Evolutionary conservation across 2,113 vertebrate species (phyloP).

Genomic region (Coregonus clupeaformis): DNA sequence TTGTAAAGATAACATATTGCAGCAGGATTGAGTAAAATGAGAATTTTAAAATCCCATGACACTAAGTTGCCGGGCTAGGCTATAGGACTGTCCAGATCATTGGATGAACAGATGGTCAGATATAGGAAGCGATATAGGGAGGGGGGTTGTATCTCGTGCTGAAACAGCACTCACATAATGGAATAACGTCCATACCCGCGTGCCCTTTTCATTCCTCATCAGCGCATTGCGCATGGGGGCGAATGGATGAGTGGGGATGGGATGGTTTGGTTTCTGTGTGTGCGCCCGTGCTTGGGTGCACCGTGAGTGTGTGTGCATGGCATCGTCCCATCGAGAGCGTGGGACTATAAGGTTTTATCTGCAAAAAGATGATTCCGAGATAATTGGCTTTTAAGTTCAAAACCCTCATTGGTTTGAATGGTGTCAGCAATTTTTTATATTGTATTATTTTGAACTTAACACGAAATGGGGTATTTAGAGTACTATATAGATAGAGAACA

Average conservation of each 20-base stretch:
- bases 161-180: no score
- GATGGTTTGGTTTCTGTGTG: conserved; percentile 1
- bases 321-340: not conserved
- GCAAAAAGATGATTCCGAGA: no score
- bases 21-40: conserved; percentile 36
- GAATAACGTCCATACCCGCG: conserved; percentile 29
- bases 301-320: not conserved
- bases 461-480: no score
- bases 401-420: no score
- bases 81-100: not conserved
- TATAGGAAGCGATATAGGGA: conserved; percentile 50
- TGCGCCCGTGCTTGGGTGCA: conserved; percentile 24
- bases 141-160: conserved; percentile 31
- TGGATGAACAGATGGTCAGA: conserved; percentile 70
- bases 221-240: conserved; percentile 42
- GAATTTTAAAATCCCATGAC: no score
- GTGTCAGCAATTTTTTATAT: no score
- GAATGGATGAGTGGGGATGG: conserved; percentile 14
- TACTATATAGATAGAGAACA: no score
- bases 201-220: conserved; percentile 45
- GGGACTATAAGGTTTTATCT: no score
- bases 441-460: no score
- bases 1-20: no score
- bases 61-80: no score
- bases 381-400: no score